phyloP scores from a whole-genome alignment of 2,888 invertebrate species.

The Osmoderma eremita region DNA sequence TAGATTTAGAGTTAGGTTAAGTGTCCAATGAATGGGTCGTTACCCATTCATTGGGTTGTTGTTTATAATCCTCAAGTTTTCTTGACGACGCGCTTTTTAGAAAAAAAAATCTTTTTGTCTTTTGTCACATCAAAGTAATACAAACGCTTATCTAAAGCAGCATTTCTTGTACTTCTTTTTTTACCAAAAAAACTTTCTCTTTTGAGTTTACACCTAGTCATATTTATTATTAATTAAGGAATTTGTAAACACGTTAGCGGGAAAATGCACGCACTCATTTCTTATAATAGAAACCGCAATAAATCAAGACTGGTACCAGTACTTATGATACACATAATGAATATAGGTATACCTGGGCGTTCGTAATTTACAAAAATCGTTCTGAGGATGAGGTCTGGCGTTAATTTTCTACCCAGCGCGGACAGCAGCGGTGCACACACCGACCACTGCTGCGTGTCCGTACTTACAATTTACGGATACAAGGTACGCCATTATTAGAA shows the following conservation, averaged over 20 bases:
- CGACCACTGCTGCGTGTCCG: background rate
- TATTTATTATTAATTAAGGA: slow-evolving; percentile 15
- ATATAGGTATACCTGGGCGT: background rate
- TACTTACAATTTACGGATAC: background rate
- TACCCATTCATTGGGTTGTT: too few relatives aligned
- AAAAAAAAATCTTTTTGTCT: too few relatives aligned
- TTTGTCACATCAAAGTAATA: too few relatives aligned
- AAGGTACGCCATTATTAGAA: slow-evolving; percentile 18
- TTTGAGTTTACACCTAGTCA: too few relatives aligned
- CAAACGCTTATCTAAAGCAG: too few relatives aligned
- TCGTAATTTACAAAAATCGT: slow-evolving; percentile 28
- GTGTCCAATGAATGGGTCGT: too few relatives aligned
- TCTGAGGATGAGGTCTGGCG: background rate
- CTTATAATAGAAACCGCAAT: slow-evolving; percentile 14
- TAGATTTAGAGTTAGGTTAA: too few relatives aligned
- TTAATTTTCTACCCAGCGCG: background rate
- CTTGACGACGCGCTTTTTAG: too few relatives aligned
- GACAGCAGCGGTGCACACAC: background rate
- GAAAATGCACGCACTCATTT: background rate
- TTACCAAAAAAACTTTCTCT: too few relatives aligned
- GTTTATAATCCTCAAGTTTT: too few relatives aligned
- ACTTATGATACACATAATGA: too few relatives aligned
- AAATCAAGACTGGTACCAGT: slow-evolving; percentile 7
- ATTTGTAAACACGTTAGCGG: slow-evolving; percentile 24
- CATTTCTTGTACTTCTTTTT: too few relatives aligned